Evolutionary conservation across 2,888 invertebrate species (phyloP).

Genomic region (Plebejus melissa): DNA sequence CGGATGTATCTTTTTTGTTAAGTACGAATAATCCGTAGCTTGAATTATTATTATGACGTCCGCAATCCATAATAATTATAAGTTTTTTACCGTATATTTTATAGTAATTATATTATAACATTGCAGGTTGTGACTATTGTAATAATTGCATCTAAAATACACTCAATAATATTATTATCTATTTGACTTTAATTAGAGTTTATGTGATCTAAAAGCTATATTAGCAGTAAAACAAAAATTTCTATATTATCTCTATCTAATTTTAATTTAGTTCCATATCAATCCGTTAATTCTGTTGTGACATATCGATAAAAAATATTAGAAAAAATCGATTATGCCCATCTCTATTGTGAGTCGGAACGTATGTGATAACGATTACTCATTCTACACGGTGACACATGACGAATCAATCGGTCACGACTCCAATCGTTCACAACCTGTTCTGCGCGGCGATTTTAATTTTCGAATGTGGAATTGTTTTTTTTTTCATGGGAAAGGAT

Average conservation of each 20-base stretch:
- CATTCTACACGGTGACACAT: constrained; percentile 74
- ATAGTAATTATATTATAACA: neutral
- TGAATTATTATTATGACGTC: neutral
- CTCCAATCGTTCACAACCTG: constrained; percentile 46
- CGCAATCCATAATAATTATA: neutral
- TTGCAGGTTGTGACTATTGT: no score
- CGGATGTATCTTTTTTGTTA: constrained; percentile 20
- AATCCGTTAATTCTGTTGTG: neutral
- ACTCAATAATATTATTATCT: no score
- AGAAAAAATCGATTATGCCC: constrained; percentile 27
- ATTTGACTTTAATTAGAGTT: no score
- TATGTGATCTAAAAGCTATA: neutral
- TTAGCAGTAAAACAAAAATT: neutral
- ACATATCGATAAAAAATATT: constrained; percentile 23
- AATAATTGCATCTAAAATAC: no score
- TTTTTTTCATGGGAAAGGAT: constrained; percentile 14
- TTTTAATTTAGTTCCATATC: constrained; percentile 18
- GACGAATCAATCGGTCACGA: constrained; percentile 70
- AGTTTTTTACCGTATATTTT: neutral
- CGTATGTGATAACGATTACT: constrained; percentile 60
- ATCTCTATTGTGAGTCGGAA: constrained; percentile 43
- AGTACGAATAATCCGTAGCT: constrained; percentile 3
- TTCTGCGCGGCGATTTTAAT: constrained; percentile 28
- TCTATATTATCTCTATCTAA: neutral
- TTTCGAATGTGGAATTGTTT: constrained; percentile 22